Percentiles rank a stretch among this genome's conserved stretches.
Conservation (phyloP, 2,113 vertebrate genomes). For the Cheirogaleus medius region DNA sequence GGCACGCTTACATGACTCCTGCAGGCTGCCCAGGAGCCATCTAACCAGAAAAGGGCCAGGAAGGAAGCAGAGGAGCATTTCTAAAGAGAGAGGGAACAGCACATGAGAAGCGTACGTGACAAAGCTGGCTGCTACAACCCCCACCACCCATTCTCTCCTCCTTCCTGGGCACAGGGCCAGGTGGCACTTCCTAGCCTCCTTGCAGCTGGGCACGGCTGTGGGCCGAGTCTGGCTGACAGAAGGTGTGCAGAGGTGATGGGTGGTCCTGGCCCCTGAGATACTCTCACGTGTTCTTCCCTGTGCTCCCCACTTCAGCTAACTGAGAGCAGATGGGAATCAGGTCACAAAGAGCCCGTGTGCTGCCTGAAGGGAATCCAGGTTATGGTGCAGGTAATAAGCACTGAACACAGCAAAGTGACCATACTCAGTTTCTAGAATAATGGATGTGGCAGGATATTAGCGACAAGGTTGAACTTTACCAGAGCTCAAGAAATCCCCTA, state of each 20-base stretch:
- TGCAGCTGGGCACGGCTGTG: neutral
- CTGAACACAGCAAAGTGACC: neutral
- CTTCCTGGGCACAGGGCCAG: neutral
- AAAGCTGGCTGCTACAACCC: neutral
- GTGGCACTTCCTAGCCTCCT: neutral
- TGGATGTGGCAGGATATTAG: neutral
- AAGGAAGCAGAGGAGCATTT: neutral
- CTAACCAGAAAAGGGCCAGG: neutral
- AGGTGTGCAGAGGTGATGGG: neutral
- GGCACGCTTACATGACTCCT: neutral
- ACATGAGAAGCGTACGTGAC: neutral
- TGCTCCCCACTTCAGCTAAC: neutral
- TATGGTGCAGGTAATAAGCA: neutral
- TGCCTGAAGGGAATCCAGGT: neutral
- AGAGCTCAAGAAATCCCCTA: neutral
- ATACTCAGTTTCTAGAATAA: neutral
- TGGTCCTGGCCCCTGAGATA: too few relatives aligned
- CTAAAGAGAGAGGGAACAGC: neutral
- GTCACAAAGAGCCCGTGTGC: neutral
- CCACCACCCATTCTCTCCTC: neutral
- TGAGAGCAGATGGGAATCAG: neutral
- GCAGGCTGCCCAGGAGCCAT: neutral
- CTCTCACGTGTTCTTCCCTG: neutral
- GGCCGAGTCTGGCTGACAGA: neutral
- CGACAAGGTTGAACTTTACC: neutral